Evolutionary conservation across 2,888 invertebrate species (phyloP), one percentile per base, ranked within the genome.

Genomic region (Chrysolina oricalcia): DNA sequence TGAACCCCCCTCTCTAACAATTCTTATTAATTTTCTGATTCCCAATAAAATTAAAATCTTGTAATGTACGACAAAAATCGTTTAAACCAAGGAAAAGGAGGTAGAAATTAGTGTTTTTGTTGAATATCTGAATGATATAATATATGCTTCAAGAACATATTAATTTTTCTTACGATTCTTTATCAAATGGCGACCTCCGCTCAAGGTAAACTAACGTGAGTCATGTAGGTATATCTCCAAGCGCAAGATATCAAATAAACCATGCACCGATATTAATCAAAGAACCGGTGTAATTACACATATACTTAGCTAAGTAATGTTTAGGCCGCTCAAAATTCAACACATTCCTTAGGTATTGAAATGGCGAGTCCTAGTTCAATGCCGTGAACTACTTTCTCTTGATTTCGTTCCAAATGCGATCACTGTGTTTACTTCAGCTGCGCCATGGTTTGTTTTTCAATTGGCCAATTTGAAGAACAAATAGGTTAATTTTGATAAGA

Each of bases 341-440:
- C 59, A 59, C 59, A 59, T 35, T 59, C 59, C n/a, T 59, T 10
- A n/a, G 27, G 23, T 15, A 35, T 17, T 10, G n/a, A 59, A 59
- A 59, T 59, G 35, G 59, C 59, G 27, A 59, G 27, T 27, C 27
- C 59, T 66, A 66, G 66, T 67, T 68, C 68, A 68, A 35, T 68
- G 53, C 53, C 68, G 56, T 53, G 68, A 40, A 68, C 68, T 68
- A 68, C 68, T 68, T 68, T 68, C 68, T 68, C 68, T 68, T 68
- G 5, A 67, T 67, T 50, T 50, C 35, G 67, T 67, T 67, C 50
- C 23, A 50, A 67, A 40, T 67, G 35, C 67, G 67, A 23, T 13
- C 56, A 59, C 13, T 35, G 27, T 59, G 59, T 59, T 59, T 59
- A 59, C 59, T 35, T n/a, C 59, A n/a, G 59, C 59, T 9, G 10